Evolutionary conservation across 2,113 vertebrate genomes (phyloP), one percentile per base, ranked within the genome.

Genomic region (human): DNA sequence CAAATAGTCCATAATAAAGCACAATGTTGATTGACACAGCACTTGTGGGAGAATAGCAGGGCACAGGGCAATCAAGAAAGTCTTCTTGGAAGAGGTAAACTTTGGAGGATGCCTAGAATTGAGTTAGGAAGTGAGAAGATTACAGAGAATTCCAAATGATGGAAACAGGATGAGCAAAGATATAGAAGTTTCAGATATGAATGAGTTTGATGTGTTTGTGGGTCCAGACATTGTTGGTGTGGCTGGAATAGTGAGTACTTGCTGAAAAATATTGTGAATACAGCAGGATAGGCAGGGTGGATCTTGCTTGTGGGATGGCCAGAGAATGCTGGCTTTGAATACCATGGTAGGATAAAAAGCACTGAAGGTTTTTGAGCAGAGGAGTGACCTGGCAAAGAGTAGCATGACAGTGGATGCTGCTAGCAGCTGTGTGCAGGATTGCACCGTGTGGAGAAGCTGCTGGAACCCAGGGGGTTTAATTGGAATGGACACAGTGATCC

Each of bases 291-390:
- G 66, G 43, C 35, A 55, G 11, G 2, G 45, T 35, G 4, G 27
- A 40, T 12, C 13, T 78, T 85, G 45, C 68, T 79, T 79, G 7
- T 50, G 38, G 40, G n/a, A 57, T 75, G 30, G 66, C 32, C 7
- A 32, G 61, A 93, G 48, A 87, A 45, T 43, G 38, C 59, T 73
- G 48, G 32, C 35, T 84, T 30, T 68, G 90, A 61, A 80, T 45
- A 45, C 48, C 43, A 14, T 95, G n/a, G 32, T 75, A 87, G 43
- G 35, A 81, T 59, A 13, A 89, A 92, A 61, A 48, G 27, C 8
- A 17, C 22, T 72, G 52, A 86, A 82, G 76, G 52, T 9, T 81
- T 96, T 92, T 90, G 76, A 94, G 90, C 43, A 68, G 73, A 82
- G 59, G 57, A 72, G 81, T 76, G 68, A 80, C n/a, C 57, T 70